A percentile compares a stretch with the other conserved stretches of the same genome.
These are phyloP conservation scores for Laterallus jamaicensis DNA, from an alignment of 2,113 vertebrate species.

Conservation along the genomic window DNA sequence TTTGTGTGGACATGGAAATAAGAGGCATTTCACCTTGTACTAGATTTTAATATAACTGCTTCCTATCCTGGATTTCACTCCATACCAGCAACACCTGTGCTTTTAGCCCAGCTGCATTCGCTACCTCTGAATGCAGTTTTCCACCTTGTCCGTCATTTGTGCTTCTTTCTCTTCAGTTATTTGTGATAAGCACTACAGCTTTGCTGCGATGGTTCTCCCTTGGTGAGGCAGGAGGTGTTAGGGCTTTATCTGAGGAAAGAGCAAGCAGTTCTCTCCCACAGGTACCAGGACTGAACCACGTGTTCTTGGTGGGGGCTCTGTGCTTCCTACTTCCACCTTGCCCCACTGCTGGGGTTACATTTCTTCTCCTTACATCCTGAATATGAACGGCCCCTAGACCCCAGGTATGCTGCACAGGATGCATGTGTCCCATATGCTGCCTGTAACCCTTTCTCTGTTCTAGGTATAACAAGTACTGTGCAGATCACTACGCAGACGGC, in stretches of 20 bases:
- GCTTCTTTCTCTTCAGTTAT: neutral
- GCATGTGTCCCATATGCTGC: neutral
- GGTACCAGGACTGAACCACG: neutral
- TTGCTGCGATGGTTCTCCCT: neutral
- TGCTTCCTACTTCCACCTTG: neutral
- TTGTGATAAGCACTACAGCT: neutral
- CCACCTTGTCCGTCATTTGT: neutral
- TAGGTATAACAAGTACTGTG: conserved; percentile 91
- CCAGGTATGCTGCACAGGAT: neutral
- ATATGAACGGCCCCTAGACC: too few species aligned
- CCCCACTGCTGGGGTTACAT: too few species aligned
- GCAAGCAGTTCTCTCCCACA: neutral
- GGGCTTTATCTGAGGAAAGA: neutral
- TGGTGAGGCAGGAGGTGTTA: neutral
- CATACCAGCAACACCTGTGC: neutral
- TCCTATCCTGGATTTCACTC: neutral
- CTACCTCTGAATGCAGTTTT: neutral
- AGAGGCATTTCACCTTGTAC: neutral
- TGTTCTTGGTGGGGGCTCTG: neutral
- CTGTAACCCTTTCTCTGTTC: neutral
- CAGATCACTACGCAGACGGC: conserved; percentile 86
- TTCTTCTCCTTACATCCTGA: neutral
- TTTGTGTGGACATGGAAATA: neutral
- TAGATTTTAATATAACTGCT: neutral
- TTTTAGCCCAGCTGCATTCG: neutral